These are phyloP conservation scores for Peromyscus leucopus DNA, from an alignment of 2,113 vertebrate genomes.

Conservation along the genomic window DNA sequence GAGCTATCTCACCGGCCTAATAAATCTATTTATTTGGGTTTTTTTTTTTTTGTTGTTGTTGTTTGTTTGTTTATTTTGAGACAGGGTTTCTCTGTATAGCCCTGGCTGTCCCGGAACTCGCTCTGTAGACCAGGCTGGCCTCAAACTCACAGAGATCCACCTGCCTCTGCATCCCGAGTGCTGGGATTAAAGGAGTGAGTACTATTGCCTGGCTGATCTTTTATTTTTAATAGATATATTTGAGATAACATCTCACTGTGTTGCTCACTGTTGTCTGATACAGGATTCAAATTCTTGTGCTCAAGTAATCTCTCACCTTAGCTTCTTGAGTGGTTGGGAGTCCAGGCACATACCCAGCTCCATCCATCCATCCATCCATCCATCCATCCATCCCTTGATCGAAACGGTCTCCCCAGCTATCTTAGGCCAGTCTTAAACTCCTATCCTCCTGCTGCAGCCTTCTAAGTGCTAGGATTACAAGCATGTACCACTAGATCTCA, in stretches of 20 bases:
- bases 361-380: neutral
- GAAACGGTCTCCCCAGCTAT: neutral
- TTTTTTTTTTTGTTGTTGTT: neutral
- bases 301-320: neutral
- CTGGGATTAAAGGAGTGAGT: neutral
- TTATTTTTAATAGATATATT: neutral
- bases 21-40: neutral
- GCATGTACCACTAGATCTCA: too few relatives aligned
- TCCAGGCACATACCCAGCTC: neutral
- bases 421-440: neutral
- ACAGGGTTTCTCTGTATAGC: neutral
- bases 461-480: neutral
- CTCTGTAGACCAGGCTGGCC: neutral
- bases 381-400: neutral
- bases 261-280: neutral
- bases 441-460: neutral
- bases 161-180: neutral
- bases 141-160: neutral
- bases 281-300: neutral
- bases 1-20: neutral
- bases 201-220: neutral
- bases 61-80: neutral
- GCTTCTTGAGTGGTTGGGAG: neutral
- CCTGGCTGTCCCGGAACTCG: neutral
- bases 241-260: neutral